Conservation (phyloP, 1,140 invertebrate genomes). For the Drosophila pachea region DNA sequence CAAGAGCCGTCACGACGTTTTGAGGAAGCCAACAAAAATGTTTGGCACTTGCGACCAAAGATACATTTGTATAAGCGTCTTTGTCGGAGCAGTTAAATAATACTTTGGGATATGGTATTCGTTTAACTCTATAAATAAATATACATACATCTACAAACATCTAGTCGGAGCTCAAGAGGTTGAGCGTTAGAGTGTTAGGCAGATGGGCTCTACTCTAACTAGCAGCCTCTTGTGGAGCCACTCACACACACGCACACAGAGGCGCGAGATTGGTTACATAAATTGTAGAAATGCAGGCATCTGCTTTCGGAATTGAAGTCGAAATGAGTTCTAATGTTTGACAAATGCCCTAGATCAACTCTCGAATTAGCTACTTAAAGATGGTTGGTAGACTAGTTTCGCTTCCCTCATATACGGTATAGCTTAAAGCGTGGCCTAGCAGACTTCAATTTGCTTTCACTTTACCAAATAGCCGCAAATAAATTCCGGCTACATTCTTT, state of each 20-base stretch:
- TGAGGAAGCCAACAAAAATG: constrained; percentile 35
- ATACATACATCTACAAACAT: too few species aligned
- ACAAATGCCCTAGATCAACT: constrained; percentile 28
- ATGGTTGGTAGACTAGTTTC: neutral
- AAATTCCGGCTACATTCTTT: constrained; percentile 52
- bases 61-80: constrained; percentile 44
- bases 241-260: too few species aligned
- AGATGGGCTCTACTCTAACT: too few species aligned
- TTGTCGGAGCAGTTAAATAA: too few species aligned
- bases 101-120: too few species aligned
- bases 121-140: too few species aligned
- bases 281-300: neutral
- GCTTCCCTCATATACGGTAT: neutral
- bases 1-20: constrained; percentile 39
- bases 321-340: neutral
- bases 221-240: too few species aligned
- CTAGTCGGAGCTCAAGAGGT: too few species aligned
- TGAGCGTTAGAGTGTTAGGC: too few species aligned
- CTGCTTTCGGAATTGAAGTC: neutral
- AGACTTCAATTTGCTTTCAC: constrained; percentile 48
- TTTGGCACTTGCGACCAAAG: constrained; percentile 38
- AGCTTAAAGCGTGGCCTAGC: constrained; percentile 20
- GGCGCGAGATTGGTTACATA: neutral
- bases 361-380: constrained; percentile 21
- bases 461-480: constrained; percentile 58